Evolutionary conservation across 1,140 invertebrate genomes (phyloP).

Genomic region (Sitophilus oryzae): DNA sequence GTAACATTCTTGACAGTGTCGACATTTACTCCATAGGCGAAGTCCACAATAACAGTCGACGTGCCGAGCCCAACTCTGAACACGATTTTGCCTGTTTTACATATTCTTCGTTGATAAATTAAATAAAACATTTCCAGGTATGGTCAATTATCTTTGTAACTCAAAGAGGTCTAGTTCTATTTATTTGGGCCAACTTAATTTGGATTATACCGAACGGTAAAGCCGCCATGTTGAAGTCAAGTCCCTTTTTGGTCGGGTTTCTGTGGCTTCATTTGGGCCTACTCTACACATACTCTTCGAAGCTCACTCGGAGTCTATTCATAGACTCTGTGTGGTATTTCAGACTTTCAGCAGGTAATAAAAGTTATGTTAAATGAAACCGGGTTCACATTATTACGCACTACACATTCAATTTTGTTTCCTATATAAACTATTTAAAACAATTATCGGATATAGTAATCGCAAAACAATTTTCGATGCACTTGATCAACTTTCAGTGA

Average conservation of each 20-base stretch:
- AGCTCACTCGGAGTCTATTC: conserved; percentile 5
- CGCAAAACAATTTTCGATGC: neutral
- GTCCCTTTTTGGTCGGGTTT: conserved; percentile 14
- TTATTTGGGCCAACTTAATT: conserved; percentile 17
- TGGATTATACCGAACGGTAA: conserved; percentile 14
- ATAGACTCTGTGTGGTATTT: neutral
- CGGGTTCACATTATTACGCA: no score
- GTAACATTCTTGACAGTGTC: no score
- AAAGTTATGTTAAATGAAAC: neutral
- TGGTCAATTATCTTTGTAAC: conserved; percentile 16
- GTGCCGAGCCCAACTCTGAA: conserved; percentile 7
- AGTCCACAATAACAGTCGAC: no score
- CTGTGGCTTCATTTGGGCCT: conserved; percentile 7
- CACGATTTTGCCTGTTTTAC: conserved; percentile 6
- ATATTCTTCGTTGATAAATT: no score
- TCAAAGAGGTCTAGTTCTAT: conserved; percentile 11
- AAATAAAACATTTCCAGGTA: no score
- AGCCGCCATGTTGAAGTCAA: conserved; percentile 5
- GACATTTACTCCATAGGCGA: no score
- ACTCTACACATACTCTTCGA: conserved; percentile 8
- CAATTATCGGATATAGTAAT: no score
- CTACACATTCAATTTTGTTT: no score
- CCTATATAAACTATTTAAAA: no score
- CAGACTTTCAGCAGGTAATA: neutral
- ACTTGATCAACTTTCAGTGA: no score